Conservation (phyloP, 2,888 invertebrate species). For the Pyrochroa serraticornis region DNA sequence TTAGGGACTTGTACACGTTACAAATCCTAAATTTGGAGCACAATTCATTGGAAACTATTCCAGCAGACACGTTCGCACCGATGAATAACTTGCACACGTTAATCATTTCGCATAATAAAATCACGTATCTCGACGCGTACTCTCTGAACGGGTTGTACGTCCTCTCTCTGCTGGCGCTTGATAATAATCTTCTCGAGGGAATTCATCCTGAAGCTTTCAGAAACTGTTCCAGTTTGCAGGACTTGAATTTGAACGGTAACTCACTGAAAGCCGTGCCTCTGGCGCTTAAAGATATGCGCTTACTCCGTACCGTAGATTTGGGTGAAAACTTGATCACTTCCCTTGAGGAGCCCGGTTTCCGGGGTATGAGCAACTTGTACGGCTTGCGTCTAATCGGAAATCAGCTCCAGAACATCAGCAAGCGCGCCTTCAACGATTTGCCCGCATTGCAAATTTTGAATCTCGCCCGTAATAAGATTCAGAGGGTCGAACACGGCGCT, state of each 20-base stretch:
- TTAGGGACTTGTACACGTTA: constrained; percentile 83
- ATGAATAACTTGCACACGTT: constrained; percentile 92
- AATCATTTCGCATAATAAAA: constrained; percentile 83
- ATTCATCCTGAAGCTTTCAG: constrained; percentile 88
- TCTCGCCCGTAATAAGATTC: constrained; percentile 84
- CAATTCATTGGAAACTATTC: constrained; percentile 82
- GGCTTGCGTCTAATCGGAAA: constrained; percentile 89
- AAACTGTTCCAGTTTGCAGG: constrained; percentile 89
- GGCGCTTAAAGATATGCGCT: constrained; percentile 83
- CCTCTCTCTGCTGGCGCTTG: constrained; percentile 81
- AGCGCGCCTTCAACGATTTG: constrained; percentile 78
- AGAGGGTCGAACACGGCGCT: constrained; percentile 77
- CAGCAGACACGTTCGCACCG: constrained; percentile 86
- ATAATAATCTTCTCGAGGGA: constrained; percentile 83
- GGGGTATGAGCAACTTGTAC: constrained; percentile 84
- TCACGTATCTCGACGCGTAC: constrained; percentile 83
- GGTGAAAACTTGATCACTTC: constrained; percentile 88
- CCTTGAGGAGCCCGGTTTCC: constrained; percentile 81
- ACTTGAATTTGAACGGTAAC: constrained; percentile 89
- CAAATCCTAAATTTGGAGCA: constrained; percentile 85
- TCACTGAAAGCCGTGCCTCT: constrained; percentile 79
- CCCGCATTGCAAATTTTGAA: constrained; percentile 85
- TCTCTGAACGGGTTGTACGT: constrained; percentile 89
- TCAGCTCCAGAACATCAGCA: constrained; percentile 80
- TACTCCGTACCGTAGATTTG: constrained; percentile 86